A percentile compares a stretch with the other conserved stretches of the same genome.
These are phyloP conservation scores for Agrochola macilenta DNA, from an alignment of 2,888 invertebrate genomes.

Conservation along the genomic window DNA sequence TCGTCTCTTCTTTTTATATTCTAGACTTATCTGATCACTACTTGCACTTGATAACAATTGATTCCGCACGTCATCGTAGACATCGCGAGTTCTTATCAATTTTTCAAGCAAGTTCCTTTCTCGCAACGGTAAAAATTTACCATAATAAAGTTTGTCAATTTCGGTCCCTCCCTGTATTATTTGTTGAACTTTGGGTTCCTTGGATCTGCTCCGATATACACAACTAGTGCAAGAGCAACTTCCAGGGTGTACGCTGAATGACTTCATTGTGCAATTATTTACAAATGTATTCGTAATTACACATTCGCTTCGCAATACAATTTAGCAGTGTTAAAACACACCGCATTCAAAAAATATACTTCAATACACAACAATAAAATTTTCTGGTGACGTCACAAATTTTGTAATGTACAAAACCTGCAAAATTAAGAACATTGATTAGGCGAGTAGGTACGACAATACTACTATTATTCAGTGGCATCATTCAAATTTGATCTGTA, in stretches of 20 bases:
- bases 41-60: conserved; percentile 70
- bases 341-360: conserved; percentile 41
- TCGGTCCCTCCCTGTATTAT: conserved; percentile 61
- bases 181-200: conserved; percentile 52
- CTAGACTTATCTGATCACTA: conserved; percentile 56
- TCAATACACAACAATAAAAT: conserved; percentile 43
- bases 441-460: not conserved
- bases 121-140: conserved; percentile 74
- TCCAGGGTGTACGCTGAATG: conserved; percentile 31
- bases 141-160: conserved; percentile 72
- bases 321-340: conserved; percentile 42
- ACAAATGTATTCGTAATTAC: conserved; percentile 28
- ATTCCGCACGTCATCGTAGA: conserved; percentile 75
- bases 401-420: conserved; percentile 45
- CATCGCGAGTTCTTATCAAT: conserved; percentile 75
- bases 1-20: conserved; percentile 45
- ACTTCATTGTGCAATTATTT: conserved; percentile 49
- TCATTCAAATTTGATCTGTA: not conserved
- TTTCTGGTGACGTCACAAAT: conserved; percentile 41
- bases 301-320: conserved; percentile 31
- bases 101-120: conserved; percentile 76
- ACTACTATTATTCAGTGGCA: not conserved
- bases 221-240: conserved; percentile 72
- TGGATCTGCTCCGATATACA: conserved; percentile 62
- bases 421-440: conserved; percentile 26